These are phyloP conservation scores for Sparidentex hasta DNA, from an alignment of 2,797 vertebrate genomes.

Conservation along the genomic window DNA sequence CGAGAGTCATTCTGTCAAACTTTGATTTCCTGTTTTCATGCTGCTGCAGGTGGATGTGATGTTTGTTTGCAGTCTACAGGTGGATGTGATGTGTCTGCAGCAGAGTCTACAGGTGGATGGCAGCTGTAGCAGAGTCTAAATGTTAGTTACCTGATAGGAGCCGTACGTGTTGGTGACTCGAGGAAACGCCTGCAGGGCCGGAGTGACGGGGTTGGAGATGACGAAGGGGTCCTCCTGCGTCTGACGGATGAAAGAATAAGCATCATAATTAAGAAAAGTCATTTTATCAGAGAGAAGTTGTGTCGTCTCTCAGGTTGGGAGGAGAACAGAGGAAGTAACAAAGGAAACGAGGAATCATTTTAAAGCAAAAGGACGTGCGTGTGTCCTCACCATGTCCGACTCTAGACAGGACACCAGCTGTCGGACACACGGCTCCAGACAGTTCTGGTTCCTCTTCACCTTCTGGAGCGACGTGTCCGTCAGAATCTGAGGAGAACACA, in stretches of 20 bases:
- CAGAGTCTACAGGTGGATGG: too few relatives aligned
- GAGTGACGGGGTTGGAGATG: conserved; percentile 91
- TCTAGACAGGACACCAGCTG: conserved; percentile 97
- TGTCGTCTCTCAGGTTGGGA: too few relatives aligned
- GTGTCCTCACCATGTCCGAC: conserved; percentile 91
- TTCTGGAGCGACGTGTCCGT: conserved; percentile 98
- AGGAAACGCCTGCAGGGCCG: conserved; percentile 92
- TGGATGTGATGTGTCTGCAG: too few relatives aligned
- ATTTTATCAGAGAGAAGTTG: too few relatives aligned
- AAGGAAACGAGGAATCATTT: too few relatives aligned
- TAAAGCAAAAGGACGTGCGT: too few relatives aligned
- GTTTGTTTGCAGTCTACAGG: background rate
- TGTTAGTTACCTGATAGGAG: conserved; percentile 88
- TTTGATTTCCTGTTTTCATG: background rate
- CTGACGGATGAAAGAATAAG: conserved; percentile 68
- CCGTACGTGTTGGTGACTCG: conserved; percentile 96
- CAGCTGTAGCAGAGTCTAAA: too few relatives aligned
- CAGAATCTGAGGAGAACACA: conserved; percentile 85
- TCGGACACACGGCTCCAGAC: conserved; percentile 96
- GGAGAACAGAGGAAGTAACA: too few relatives aligned
- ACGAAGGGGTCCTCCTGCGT: conserved; percentile 94
- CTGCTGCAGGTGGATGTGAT: background rate
- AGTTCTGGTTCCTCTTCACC: conserved; percentile 98
- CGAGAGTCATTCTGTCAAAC: too few relatives aligned
- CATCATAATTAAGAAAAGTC: too few relatives aligned